phyloP scores from a whole-genome alignment of 2,113 vertebrate genomes.

The Tychaedon coryphoeus region DNA sequence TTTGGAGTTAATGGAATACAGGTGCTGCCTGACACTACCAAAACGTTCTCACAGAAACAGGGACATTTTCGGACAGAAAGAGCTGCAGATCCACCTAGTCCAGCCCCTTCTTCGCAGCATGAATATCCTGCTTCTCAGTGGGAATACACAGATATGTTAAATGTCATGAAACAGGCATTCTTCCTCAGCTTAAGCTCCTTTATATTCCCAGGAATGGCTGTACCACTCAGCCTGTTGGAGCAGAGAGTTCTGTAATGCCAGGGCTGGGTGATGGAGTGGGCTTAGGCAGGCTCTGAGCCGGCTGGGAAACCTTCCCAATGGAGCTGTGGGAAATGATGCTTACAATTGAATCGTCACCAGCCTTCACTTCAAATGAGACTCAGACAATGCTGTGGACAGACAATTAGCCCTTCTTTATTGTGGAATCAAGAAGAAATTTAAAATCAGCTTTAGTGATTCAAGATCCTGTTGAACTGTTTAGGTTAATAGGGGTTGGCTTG shows the following conservation, averaged over 20 bases:
- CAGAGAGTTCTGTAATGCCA: conserved; percentile 6
- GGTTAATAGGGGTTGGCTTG: neutral
- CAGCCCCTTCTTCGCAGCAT: conserved; percentile 56
- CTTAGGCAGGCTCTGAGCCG: neutral
- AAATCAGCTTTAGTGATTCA: neutral
- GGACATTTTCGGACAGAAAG: conserved; percentile 58
- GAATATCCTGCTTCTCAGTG: conserved; percentile 61
- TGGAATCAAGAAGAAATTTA: neutral
- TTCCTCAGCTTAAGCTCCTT: conserved; percentile 34
- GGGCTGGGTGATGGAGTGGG: conserved; percentile 33
- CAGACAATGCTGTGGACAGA: neutral
- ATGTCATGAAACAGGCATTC: conserved; percentile 44
- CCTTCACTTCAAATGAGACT: neutral
- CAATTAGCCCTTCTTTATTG: neutral
- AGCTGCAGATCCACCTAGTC: neutral
- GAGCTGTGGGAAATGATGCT: conserved; percentile 13
- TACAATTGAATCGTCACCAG: neutral
- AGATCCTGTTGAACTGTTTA: neutral
- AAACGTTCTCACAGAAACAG: conserved; percentile 78
- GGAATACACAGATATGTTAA: conserved; percentile 38
- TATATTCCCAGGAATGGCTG: neutral
- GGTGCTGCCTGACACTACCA: conserved; percentile 73
- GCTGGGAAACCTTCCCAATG: conserved; percentile 9
- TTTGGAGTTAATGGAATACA: conserved; percentile 81
- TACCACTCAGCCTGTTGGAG: conserved; percentile 23